These are phyloP conservation scores for Apodemus speciosus DNA, from an alignment of 2,113 vertebrate species.

Conservation along the genomic window DNA sequence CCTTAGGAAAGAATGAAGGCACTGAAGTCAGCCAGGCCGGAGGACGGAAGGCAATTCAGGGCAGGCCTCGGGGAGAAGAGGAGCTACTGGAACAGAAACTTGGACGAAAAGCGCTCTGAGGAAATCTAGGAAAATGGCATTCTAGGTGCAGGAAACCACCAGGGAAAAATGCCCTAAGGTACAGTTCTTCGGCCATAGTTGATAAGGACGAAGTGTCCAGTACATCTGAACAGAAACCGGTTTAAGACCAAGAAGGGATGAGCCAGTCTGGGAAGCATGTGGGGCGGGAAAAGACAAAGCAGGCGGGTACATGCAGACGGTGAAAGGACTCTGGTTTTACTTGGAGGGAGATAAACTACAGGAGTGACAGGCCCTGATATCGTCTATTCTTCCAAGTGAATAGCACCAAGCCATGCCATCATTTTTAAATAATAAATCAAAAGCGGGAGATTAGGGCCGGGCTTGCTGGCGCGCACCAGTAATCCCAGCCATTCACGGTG, in stretches of 20 bases:
- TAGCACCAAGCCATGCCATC: not conserved
- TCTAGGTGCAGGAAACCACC: not conserved
- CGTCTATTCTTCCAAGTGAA: not conserved
- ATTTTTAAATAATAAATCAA: not conserved
- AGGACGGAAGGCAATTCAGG: not conserved
- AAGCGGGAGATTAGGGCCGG: not conserved
- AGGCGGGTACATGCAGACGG: not conserved
- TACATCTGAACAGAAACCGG: not conserved
- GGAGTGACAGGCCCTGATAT: not conserved
- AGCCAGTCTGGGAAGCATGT: not conserved
- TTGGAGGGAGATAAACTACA: not conserved
- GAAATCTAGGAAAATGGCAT: not conserved
- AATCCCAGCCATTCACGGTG: not conserved
- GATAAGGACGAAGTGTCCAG: not conserved
- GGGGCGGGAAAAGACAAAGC: not conserved
- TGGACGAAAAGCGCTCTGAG: not conserved
- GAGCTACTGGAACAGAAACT: not conserved
- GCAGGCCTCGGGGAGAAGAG: not conserved
- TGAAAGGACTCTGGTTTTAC: not conserved
- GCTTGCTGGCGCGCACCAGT: not conserved
- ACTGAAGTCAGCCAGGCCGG: not conserved
- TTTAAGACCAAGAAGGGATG: not conserved
- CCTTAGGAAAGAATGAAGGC: not conserved
- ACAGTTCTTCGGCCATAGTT: not conserved
- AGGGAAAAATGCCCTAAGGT: not conserved